phyloP scores from a whole-genome alignment of 2,888 invertebrate species.

The Horisme vitalbata region DNA sequence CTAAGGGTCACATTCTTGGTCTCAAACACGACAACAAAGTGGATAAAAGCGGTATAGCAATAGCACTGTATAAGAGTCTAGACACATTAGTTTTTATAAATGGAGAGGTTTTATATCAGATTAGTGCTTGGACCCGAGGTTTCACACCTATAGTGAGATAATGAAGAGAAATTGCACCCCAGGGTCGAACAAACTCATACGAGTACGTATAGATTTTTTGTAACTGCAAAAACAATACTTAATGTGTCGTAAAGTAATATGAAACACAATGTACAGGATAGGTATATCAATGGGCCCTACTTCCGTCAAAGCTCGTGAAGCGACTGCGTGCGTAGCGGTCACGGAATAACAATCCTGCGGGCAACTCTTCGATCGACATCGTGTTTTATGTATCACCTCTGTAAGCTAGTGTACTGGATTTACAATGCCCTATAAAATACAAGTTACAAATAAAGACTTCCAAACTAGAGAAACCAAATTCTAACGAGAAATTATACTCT shows the following conservation, averaged over 20 bases:
- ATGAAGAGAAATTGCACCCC: slow-evolving; percentile 18
- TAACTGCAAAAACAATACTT: neutral
- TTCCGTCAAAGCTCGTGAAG: slow-evolving; percentile 54
- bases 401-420: slow-evolving; percentile 16
- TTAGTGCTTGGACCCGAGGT: slow-evolving; percentile 15
- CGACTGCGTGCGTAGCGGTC: slow-evolving; percentile 58
- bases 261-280: slow-evolving; percentile 43
- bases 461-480: slow-evolving; percentile 1
- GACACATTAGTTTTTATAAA: slow-evolving; percentile 28
- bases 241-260: no score
- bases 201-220: slow-evolving; percentile 7
- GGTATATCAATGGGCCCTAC: slow-evolving; percentile 40
- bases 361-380: slow-evolving; percentile 36
- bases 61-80: slow-evolving; percentile 27
- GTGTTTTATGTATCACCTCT: slow-evolving; percentile 32
- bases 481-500: no score
- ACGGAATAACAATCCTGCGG: slow-evolving; percentile 43
- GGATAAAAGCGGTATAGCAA: slow-evolving; percentile 28
- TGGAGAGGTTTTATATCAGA: slow-evolving; percentile 26
- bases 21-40: slow-evolving; percentile 26
- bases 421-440: slow-evolving; percentile 19
- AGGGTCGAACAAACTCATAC: neutral
- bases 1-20: slow-evolving; percentile 28
- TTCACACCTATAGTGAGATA: slow-evolving; percentile 16
- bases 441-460: slow-evolving; percentile 14